Conservation (phyloP, 2,888 invertebrate species). For the Nymphalis urticae region DNA sequence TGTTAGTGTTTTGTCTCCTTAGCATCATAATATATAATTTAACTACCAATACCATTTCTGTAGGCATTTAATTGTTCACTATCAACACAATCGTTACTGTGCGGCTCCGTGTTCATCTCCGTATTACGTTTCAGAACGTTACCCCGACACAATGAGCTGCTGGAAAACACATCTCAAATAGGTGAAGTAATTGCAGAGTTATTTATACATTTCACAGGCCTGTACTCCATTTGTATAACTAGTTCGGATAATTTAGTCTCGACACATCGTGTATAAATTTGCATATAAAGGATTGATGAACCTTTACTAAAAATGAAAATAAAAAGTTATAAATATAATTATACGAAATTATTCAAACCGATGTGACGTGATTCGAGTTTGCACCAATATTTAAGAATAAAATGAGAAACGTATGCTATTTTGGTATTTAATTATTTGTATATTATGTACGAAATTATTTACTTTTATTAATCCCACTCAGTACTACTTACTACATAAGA, state of each 20-base stretch:
- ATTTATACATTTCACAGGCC: constrained; percentile 22
- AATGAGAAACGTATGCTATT: not conserved
- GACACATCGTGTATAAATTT: constrained; percentile 2
- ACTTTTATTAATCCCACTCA: not conserved
- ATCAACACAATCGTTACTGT: constrained; percentile 12
- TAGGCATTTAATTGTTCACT: not conserved
- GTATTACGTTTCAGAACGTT: constrained; percentile 16
- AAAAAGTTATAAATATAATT: not conserved
- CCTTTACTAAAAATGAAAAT: not conserved
- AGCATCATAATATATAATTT: too few species aligned
- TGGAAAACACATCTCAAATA: constrained; percentile 3
- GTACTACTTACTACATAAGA: not conserved
- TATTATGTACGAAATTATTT: too few species aligned
- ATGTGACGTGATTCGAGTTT: not conserved
- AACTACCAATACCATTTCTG: constrained; percentile 12
- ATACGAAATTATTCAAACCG: constrained; percentile 1
- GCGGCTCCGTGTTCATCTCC: constrained; percentile 23
- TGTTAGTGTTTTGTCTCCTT: too few species aligned
- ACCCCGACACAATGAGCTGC: constrained; percentile 8
- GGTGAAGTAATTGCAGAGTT: constrained; percentile 21
- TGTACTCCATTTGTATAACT: constrained; percentile 14
- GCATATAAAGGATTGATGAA: constrained; percentile 5
- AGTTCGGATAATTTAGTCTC: constrained; percentile 13
- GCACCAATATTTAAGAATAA: not conserved
- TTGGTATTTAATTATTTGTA: too few species aligned